These are phyloP conservation scores for Drosophila sulfurigaster DNA, from an alignment of 1,140 invertebrate genomes.

Conservation along the genomic window DNA sequence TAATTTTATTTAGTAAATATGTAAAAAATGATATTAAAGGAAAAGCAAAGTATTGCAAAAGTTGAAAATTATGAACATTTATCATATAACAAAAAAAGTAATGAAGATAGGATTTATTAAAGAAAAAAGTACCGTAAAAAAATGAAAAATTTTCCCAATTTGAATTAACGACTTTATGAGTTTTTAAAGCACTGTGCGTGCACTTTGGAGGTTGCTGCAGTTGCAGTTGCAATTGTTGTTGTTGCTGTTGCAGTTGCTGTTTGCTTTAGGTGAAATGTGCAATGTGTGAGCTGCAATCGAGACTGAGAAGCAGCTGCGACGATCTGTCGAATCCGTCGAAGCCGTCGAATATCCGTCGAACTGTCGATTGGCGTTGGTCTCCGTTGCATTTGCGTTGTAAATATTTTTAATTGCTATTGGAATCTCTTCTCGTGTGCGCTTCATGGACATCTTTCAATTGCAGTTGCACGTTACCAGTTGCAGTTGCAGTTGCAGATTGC, in stretches of 20 bases:
- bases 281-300: conserved; percentile 2
- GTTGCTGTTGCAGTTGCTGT: conserved; percentile 2
- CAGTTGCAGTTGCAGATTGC: conserved; percentile 5
- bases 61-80: too few relatives aligned
- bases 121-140: too few relatives aligned
- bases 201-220: conserved; percentile 7
- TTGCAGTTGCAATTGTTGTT: conserved; percentile 16
- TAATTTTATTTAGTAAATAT: too few relatives aligned
- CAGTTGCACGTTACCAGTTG: background rate
- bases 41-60: too few relatives aligned
- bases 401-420: conserved; percentile 83
- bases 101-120: too few relatives aligned
- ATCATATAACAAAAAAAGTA: too few relatives aligned
- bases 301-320: conserved; percentile 41
- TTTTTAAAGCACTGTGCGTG: conserved; percentile 34
- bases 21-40: too few relatives aligned
- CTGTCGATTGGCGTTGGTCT: conserved; percentile 41
- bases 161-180: too few relatives aligned
- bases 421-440: conserved; percentile 71
- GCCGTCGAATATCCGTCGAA: conserved; percentile 46
- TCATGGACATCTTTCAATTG: conserved; percentile 74
- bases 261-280: conserved; percentile 29
- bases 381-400: conserved; percentile 78
- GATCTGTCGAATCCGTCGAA: conserved; percentile 39
- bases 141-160: background rate